Evolutionary conservation across 2,888 invertebrate genomes (phyloP).

Genomic region (Glaucopsyche alexis): DNA sequence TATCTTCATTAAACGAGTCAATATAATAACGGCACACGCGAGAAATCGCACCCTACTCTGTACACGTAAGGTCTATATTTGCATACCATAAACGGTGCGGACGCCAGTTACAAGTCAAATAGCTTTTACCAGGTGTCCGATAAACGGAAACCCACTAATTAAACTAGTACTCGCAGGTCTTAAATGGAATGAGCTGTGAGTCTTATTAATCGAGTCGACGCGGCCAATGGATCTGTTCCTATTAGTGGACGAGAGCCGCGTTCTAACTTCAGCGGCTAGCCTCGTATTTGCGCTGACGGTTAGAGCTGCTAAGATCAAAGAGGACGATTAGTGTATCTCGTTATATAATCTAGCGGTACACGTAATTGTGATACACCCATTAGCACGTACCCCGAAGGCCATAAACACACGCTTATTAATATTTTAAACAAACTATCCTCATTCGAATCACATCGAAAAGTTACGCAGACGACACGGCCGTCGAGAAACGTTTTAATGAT

Average conservation of each 20-base stretch:
- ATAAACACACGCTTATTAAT: slow-evolving; percentile 31
- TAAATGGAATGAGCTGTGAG: slow-evolving; percentile 64
- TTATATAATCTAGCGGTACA: slow-evolving; percentile 51
- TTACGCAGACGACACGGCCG: not conserved
- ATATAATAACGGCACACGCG: slow-evolving; percentile 41
- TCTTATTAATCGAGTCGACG: slow-evolving; percentile 73
- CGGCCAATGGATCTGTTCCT: slow-evolving; percentile 61
- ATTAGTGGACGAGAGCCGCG: slow-evolving; percentile 45
- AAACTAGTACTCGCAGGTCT: slow-evolving; percentile 62
- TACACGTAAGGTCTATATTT: slow-evolving; percentile 53
- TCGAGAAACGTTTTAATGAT: slow-evolving; percentile 52
- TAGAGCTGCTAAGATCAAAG: slow-evolving; percentile 66
- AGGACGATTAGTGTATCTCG: slow-evolving; percentile 67
- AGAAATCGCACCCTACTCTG: slow-evolving; percentile 49
- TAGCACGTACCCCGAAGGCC: slow-evolving; percentile 16
- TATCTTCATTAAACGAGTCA: slow-evolving; percentile 56
- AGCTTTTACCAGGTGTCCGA: slow-evolving; percentile 70
- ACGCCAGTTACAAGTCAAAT: slow-evolving; percentile 64
- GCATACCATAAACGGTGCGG: slow-evolving; percentile 40
- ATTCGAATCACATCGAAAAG: slow-evolving; percentile 23
- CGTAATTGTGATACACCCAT: slow-evolving; percentile 48
- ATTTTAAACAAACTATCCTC: slow-evolving; percentile 26
- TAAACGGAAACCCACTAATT: slow-evolving; percentile 76
- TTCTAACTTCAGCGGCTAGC: slow-evolving; percentile 42
- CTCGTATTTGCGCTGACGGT: slow-evolving; percentile 67